These are phyloP conservation scores for Cantharis nigra DNA, from an alignment of 2,888 invertebrate genomes.

Conservation along the genomic window DNA sequence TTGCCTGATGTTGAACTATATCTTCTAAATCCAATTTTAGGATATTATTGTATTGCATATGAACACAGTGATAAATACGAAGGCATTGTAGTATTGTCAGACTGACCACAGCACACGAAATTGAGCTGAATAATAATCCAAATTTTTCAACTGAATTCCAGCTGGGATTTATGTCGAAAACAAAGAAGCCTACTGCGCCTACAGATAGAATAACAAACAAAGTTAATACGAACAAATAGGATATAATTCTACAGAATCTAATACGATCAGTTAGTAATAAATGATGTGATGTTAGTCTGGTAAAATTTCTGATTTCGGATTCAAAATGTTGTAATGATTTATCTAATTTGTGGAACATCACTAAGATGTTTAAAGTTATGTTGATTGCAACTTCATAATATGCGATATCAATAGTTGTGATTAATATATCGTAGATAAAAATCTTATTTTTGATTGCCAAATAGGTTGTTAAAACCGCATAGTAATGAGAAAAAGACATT, in stretches of 20 bases:
- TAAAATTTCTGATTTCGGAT: no score
- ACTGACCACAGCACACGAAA: background rate
- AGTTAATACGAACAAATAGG: background rate
- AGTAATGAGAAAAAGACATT: background rate
- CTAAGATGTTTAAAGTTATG: no score
- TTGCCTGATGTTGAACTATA: background rate
- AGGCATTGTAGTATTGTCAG: background rate
- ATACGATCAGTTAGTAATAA: background rate
- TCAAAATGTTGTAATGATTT: no score
- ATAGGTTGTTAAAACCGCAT: background rate
- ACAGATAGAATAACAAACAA: background rate
- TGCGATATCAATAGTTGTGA: no score
- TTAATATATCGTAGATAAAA: no score
- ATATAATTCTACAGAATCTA: accelerated
- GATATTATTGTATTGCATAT: background rate
- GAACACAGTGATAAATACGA: background rate
- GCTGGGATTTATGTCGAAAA: background rate
- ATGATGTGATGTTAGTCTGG: background rate
- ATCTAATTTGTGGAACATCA: no score
- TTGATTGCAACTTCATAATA: no score
- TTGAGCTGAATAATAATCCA: no score
- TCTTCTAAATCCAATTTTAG: background rate
- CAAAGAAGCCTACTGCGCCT: background rate
- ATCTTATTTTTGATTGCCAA: background rate
- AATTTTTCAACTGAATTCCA: background rate